Evolutionary conservation across 2,888 invertebrate genomes (phyloP), one percentile per base, ranked within the genome.

Genomic region (Thereva unica): DNA sequence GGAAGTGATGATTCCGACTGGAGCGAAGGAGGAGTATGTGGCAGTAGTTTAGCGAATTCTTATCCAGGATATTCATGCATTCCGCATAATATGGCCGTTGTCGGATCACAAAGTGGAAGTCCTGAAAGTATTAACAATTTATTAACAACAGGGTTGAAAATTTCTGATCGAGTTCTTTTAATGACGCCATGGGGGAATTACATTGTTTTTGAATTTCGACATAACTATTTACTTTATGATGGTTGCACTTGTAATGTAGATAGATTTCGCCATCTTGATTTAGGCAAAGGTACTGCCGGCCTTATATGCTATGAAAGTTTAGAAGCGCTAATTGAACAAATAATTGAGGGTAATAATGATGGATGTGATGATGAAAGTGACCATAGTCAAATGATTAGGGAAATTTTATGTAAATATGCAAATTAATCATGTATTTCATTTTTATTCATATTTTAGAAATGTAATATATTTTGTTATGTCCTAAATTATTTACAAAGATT

Each of bases 111-210:
- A 65, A 77, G 72, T 56, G 80, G 80, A 10, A 76, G 75, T 49
- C 71, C 76, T 52, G 75, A 74, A 53, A 80, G 78, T 66, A 65
- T 80, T 4, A 73, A 73, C 3, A 75, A 75, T 8, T 57, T 79
- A 12, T 68, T 80, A 0, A 67, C 69, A 6, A 72, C 74, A 2
- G 77, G 75, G 0, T 78, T 80, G 12, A 73, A 73, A 7, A 74
- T 74, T n/a, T 73, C 77, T 47, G 77, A 78, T 72, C 77, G 80
- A 7, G 71, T 78, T 4, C 71, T 80, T 0, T 71, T 74, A 0
- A 76, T 80, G 74, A 79, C 80, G 2, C 78, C 78, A 3, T 79
- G 78, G 78, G 79, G 78, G 5, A 79, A 78, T 63, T 80, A 77
- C 71, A 75, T 79, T 0, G 73, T 78, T 3, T 80, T 80, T 49